Conservation (phyloP, 2,888 invertebrate genomes). For the Thereva unica region DNA sequence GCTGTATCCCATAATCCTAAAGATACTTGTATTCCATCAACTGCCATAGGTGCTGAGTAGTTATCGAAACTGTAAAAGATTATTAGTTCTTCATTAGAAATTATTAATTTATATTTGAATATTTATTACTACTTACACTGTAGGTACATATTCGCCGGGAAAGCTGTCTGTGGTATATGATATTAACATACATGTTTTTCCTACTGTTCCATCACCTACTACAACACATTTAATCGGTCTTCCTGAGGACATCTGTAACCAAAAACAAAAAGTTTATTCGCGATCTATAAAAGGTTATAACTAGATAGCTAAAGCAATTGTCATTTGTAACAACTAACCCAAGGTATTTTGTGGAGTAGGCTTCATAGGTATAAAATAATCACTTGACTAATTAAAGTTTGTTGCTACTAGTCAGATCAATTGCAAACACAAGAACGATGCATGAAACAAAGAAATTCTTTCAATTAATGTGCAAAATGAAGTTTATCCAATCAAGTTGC, state of each 20-base stretch:
- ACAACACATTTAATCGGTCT: conserved; percentile 91
- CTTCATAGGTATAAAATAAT: too few relatives aligned
- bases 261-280: background rate
- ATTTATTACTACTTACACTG: conserved; percentile 72
- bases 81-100: conserved; percentile 26
- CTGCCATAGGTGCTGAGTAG: conserved; percentile 98
- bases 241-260: conserved; percentile 78
- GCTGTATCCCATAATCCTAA: conserved; percentile 98
- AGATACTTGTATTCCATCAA: conserved; percentile 96
- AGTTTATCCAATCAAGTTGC: too few relatives aligned
- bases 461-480: too few relatives aligned
- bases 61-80: conserved; percentile 80
- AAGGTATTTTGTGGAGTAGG: too few relatives aligned
- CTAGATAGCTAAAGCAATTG: too few relatives aligned
- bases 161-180: conserved; percentile 92
- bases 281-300: too few relatives aligned
- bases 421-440: too few relatives aligned
- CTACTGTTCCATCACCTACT: conserved; percentile 91
- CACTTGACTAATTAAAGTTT: too few relatives aligned
- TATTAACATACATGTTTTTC: conserved; percentile 93
- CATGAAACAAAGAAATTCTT: too few relatives aligned
- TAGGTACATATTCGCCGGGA: conserved; percentile 93
- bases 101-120: conserved; percentile 13
- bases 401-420: too few relatives aligned
- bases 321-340: too few relatives aligned